Evolutionary conservation across 2,113 vertebrate genomes (phyloP), one percentile per base, ranked within the genome.

Genomic region (Mesoclemmys tuberculata): DNA sequence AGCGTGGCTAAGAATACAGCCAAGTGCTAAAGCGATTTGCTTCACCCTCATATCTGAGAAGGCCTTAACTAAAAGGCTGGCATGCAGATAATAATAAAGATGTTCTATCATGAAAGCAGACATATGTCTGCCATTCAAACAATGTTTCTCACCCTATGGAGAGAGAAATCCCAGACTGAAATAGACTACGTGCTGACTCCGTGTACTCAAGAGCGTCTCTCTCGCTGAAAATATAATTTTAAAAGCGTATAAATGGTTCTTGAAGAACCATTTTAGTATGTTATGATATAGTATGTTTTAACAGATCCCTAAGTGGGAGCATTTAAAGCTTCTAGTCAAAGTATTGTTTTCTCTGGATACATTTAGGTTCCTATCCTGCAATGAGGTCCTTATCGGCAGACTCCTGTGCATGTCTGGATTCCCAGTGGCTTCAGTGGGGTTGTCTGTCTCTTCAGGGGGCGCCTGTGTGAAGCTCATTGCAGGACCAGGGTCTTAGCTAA

Each of bases 41-140:
- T 54, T n/a, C 56, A 41, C 27, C 13, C 58, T 49, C 11, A 38
- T 0, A 0, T 81, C n/a, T 86, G 44, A 29, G 49, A 82, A 81
- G 61, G 44, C 6, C 80, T 88, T 1, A 0, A 41, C 44, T 85
- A 71, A 93, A 71, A 84, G 51, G 80, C 58, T 10, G 26, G 12
- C 46, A 91, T 0, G 2, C 51, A 90, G 96, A 88, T 26, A 85
- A 82, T 79, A 12, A n/a, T 54, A 71, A 95, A 93, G 87, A 94
- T 35, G 86, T 21, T 84, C 12, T 48, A n/a, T 87, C 58, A 93
- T 91, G 58, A 94, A 92, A 89, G 81, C 74, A 91, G 81, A 26
- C 79, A 54, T 48, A 84, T 78, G 94, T 93, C 91, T 96, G 29
- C 44, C 85, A 82, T 54, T 90, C 5, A 0, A 56, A 77, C 64